Base-by-base conservation (phyloP, 2,113 vertebrate species). In the Cavia aperea region DNA sequence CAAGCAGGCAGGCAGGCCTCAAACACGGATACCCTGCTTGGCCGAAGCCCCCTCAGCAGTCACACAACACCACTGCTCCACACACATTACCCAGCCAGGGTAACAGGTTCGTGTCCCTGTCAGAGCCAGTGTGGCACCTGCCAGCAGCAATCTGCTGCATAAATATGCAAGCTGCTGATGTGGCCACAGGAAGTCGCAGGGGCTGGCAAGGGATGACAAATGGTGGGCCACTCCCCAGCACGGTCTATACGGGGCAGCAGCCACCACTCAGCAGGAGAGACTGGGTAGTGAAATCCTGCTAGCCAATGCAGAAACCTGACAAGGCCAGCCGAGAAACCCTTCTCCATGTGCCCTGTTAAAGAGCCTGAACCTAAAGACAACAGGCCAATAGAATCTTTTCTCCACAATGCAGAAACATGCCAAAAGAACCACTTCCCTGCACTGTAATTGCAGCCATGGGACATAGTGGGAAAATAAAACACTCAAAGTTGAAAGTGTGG, bases 401-500 rank as follows among this genome's bases (percentile, higher is more conserved):
- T 85, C 58, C 63, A 8, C 49, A 84, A 62, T 56, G 46, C 26
- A 51, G 49, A 88, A 81, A 91, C 23, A 33, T 60, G 49, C 78
- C 82, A 88, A 84, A 93, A 65, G 56, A 93, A 70, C 14, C 10
- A 43, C 79, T 85, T 84, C 85, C 79, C 85, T 70, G 39, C 33
- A 88, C 39, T 63, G 31, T 49, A 66, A 73, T 29, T 81, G 56
- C 84, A 94, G 60, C 18, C 43, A 7, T 94, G 60, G 78, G 81
- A 65, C 88, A 82, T 23, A 88, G 43, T 33, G 8, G 39, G 26
- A 58, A 92, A 96, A 95, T 58, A 93, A 92, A 96, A 95, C 49
- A 85, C 78, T 84, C 68, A 94, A 70, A 87, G 89, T 89, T 95
- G 85, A 94, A 93, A 93, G 51, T 51, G 88, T 82, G 88, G 39